Percentiles rank a stretch among this genome's conserved stretches.
Evolutionary conservation across 2,797 vertebrate species (phyloP).

Genomic region (Coluber constrictor): DNA sequence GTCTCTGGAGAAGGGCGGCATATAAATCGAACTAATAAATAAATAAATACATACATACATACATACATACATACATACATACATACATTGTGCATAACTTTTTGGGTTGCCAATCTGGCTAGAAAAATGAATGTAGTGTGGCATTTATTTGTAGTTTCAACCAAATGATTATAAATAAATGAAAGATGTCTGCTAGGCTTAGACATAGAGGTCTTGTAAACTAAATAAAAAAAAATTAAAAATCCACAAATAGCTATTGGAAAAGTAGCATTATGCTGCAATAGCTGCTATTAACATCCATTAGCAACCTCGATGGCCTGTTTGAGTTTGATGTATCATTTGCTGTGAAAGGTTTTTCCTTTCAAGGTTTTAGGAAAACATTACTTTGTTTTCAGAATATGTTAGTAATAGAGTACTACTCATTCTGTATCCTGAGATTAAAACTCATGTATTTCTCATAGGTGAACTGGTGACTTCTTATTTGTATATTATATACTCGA

Average conservation of each 20-base stretch:
- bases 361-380: constrained; percentile 70
- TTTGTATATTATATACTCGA: background rate
- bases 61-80: too few relatives aligned
- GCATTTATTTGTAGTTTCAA: constrained; percentile 73
- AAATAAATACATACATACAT: too few relatives aligned
- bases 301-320: constrained; percentile 81
- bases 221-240: constrained; percentile 48
- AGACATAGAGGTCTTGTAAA: constrained; percentile 81
- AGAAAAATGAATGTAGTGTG: constrained; percentile 53
- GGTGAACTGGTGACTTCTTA: constrained; percentile 35
- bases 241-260: constrained; percentile 84
- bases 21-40: too few relatives aligned
- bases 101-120: background rate
- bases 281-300: constrained; percentile 85
- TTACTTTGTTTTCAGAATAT: constrained; percentile 66
- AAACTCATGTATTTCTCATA: constrained; percentile 34
- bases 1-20: too few relatives aligned
- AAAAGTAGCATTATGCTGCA: constrained; percentile 78
- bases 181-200: constrained; percentile 72
- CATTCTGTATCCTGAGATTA: constrained; percentile 55
- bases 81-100: background rate
- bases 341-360: constrained; percentile 73
- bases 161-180: constrained; percentile 78
- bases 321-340: constrained; percentile 83
- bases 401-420: constrained; percentile 56